Evolutionary conservation across 2,888 invertebrate species (phyloP).

Genomic region (Ophion costatus): DNA sequence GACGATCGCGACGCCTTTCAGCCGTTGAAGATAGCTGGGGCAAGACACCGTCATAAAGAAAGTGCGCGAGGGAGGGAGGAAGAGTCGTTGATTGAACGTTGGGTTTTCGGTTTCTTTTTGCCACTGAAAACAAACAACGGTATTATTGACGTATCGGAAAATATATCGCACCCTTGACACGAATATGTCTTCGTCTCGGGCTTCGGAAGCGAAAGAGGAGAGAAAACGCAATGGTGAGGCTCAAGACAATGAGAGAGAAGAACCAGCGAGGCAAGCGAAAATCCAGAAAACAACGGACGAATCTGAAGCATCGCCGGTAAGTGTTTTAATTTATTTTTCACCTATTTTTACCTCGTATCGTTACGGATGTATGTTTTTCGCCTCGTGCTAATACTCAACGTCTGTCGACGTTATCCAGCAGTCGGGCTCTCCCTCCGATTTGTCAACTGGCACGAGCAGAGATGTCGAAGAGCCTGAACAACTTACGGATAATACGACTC

Average conservation of each 20-base stretch:
- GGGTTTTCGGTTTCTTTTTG: not conserved
- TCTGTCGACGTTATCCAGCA: slow-evolving; percentile 60
- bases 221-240: slow-evolving; percentile 20
- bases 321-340: not conserved
- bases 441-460: slow-evolving; percentile 71
- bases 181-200: slow-evolving; percentile 59
- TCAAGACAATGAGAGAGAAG: slow-evolving; percentile 12
- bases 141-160: not conserved
- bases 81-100: not conserved
- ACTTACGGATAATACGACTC: slow-evolving; percentile 84
- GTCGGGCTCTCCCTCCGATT: slow-evolving; percentile 72
- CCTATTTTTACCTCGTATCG: not conserved
- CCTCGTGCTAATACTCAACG: not conserved
- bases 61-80: not conserved
- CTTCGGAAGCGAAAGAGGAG: slow-evolving; percentile 33
- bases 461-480: slow-evolving; percentile 64
- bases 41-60: slow-evolving; percentile 6
- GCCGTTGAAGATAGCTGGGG: slow-evolving; percentile 31
- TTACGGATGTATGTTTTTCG: not conserved
- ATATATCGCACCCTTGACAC: slow-evolving; percentile 7
- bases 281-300: slow-evolving; percentile 18
- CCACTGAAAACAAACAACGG: not conserved
- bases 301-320: slow-evolving; percentile 40
- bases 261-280: slow-evolving; percentile 28
- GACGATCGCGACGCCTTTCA: slow-evolving; percentile 27